Base-by-base conservation (phyloP, 2,113 vertebrate species). In the Vulpes ferrilata region DNA sequence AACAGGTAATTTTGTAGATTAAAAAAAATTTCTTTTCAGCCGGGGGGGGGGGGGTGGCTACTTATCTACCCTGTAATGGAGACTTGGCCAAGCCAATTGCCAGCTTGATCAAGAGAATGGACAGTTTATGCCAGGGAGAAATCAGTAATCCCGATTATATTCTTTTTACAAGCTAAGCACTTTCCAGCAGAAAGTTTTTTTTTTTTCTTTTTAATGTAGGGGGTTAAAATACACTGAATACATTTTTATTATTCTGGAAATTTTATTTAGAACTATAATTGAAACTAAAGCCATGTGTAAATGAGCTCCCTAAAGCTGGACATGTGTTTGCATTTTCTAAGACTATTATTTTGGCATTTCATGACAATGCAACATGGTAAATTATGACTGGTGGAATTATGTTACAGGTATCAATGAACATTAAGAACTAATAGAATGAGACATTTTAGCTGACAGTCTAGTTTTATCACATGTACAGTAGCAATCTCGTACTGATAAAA, bases 241-340 rank as follows among this genome's bases (percentile, higher is more conserved):
- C 55, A 83, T 16, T 43, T 96, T 93, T 53, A 10, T 27, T 78
- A 22, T 43, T 64, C 27, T 51, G 59, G 38, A 81, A 19, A 69
- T 88, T 53, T 82, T 69, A 51, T 32, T 79, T 82, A 30, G 59
- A 55, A 71, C 20, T 76, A 32, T 35, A 62, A 83, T 30, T 10
- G 55, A 11, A 71, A 74, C 20, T 8, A 43, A 79, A 94, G n/a
- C 27, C 23, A 3, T 4, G 27, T 23, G 65, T 85, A 48, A 93
- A 76, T 22, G 43, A 85, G 4, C 62, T 17, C n/a, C 13, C 65
- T 48, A 10, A 81, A 81, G 43, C 25, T 12, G 11, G 74, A 17
- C 74, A 23, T 7, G 38, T 30, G 30, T 69, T 91, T 91, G 17
- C 79, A 23, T 96, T 93, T 89, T 62, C 48, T 88, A 79, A 91